Percentiles rank a stretch among this genome's conserved stretches.
Evolutionary conservation across 2,797 vertebrate genomes (phyloP).

Genomic region (Yasuhikotakia modesta): DNA sequence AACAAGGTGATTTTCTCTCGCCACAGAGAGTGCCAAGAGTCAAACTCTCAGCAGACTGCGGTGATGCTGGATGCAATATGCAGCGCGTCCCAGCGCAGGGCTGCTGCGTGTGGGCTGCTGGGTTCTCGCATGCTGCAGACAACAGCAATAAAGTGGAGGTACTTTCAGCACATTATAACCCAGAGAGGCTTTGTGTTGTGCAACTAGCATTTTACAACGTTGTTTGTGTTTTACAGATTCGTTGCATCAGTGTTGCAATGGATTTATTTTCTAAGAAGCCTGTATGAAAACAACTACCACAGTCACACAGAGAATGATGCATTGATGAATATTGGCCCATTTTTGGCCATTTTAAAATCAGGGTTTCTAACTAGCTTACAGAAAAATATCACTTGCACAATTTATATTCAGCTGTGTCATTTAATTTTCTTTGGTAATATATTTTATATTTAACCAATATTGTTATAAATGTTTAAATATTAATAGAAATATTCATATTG

Average conservation of each 20-base stretch:
- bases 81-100: background rate
- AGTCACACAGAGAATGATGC: background rate
- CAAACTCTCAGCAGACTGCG: background rate
- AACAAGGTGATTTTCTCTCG: slow-evolving; percentile 28
- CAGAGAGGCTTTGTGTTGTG: slow-evolving; percentile 2
- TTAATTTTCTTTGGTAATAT: background rate
- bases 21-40: slow-evolving; percentile 13
- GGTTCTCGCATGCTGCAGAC: background rate
- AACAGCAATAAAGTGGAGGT: background rate
- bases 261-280: background rate
- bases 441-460: too few relatives aligned
- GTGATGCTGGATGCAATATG: background rate
- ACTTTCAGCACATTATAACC: background rate
- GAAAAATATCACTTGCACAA: background rate
- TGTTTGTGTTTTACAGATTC: background rate
- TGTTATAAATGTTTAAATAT: too few relatives aligned
- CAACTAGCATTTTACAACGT: slow-evolving; percentile 22
- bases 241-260: slow-evolving; percentile 1
- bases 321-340: background rate
- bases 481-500: too few relatives aligned
- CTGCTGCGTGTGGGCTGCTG: background rate
- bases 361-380: background rate
- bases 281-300: background rate
- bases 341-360: background rate
- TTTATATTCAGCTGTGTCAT: background rate